Conservation (phyloP, 2,797 vertebrate species). For the Discoglossus pictus region DNA sequence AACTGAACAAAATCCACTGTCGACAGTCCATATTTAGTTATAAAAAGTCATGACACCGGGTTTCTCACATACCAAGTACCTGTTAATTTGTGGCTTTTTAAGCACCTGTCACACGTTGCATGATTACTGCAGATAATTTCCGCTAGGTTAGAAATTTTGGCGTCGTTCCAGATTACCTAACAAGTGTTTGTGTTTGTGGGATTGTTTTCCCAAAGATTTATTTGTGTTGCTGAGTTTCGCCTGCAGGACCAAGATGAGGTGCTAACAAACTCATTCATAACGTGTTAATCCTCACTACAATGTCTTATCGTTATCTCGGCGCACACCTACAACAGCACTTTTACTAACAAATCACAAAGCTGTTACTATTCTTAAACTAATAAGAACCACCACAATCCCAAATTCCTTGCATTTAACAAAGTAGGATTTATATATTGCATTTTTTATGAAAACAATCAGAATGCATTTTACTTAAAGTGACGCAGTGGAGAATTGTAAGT, state of each 20-base stretch:
- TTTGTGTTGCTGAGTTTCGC: constrained; percentile 31
- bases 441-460: too few relatives aligned
- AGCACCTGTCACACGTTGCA: constrained; percentile 11
- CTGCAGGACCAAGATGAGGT: constrained; percentile 18
- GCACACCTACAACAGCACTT: too few relatives aligned
- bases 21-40: too few relatives aligned
- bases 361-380: too few relatives aligned
- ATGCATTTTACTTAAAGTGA: too few relatives aligned
- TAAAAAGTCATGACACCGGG: too few relatives aligned
- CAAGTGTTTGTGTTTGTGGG: constrained; percentile 30
- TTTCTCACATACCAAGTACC: neutral
- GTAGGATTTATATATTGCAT: too few relatives aligned
- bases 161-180: constrained; percentile 16
- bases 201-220: constrained; percentile 41
- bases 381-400: too few relatives aligned
- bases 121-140: constrained; percentile 17
- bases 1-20: too few relatives aligned
- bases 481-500: too few relatives aligned
- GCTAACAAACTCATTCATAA: constrained; percentile 27
- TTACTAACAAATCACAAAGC: too few relatives aligned
- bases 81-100: constrained; percentile 13
- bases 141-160: constrained; percentile 2
- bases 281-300: constrained; percentile 30
- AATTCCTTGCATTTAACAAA: too few relatives aligned
- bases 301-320: constrained; percentile 8